Evolutionary conservation across 2,113 vertebrate species (phyloP).

Genomic region (Dromaius novaehollandiae): DNA sequence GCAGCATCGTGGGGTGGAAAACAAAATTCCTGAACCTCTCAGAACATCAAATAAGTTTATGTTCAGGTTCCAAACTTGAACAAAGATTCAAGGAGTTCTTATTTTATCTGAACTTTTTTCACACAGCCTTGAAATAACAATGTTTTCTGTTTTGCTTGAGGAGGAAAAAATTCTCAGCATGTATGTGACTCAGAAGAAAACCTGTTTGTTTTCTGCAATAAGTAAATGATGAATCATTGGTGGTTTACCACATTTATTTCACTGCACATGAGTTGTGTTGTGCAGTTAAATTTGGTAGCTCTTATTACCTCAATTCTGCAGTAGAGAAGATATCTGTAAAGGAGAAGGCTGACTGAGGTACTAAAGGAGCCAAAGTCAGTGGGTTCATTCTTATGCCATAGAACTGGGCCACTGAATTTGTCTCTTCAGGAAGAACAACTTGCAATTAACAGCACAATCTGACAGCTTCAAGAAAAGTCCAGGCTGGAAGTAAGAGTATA

Average conservation of each 20-base stretch:
- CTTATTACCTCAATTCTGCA: not conserved
- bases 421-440: not conserved
- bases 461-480: not conserved
- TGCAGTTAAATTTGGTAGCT: constrained; percentile 20
- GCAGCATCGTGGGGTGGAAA: not conserved
- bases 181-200: constrained; percentile 53
- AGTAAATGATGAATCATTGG: constrained; percentile 32
- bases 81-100: not conserved
- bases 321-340: not conserved
- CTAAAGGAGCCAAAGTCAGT: not conserved
- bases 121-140: not conserved
- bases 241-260: constrained; percentile 56
- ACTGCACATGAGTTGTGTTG: constrained; percentile 4
- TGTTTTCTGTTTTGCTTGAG: constrained; percentile 1
- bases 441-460: not conserved
- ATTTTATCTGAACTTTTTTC: not conserved
- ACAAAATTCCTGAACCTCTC: not conserved
- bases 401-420: not conserved
- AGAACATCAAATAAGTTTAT: not conserved
- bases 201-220: constrained; percentile 45
- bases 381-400: not conserved
- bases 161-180: constrained; percentile 19
- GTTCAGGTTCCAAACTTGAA: not conserved
- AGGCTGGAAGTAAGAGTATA: not conserved
- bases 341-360: not conserved